Evolutionary conservation across 2,113 vertebrate species (phyloP).

Genomic region (Vulpes lagopus): DNA sequence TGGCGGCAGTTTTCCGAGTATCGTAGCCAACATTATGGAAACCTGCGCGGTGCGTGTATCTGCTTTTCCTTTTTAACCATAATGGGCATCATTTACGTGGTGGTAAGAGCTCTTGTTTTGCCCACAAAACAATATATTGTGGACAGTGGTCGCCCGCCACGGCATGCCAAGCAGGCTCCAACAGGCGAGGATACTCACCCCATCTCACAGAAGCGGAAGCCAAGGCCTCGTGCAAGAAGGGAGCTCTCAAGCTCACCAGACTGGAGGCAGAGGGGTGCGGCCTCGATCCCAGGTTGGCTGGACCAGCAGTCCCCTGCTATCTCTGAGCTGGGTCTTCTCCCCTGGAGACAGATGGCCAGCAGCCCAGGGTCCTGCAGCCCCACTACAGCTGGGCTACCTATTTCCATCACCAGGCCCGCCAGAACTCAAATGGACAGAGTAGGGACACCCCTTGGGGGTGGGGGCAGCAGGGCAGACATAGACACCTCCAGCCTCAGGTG

Average conservation of each 20-base stretch:
- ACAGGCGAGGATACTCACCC: not conserved
- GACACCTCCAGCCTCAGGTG: not conserved
- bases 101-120: not conserved
- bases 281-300: not conserved
- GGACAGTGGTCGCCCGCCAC: not conserved
- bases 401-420: not conserved
- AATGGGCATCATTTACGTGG: not conserved
- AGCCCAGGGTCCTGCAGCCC: too few species aligned
- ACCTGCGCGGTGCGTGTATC: rapidly evolving
- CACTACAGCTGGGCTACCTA: not conserved
- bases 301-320: not conserved
- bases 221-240: not conserved
- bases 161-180: not conserved
- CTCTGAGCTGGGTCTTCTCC: not conserved
- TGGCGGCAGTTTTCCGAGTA: not conserved
- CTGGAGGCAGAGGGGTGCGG: not conserved
- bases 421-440: not conserved
- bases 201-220: not conserved
- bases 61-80: not conserved
- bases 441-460: not conserved
- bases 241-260: not conserved
- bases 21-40: not conserved
- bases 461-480: not conserved
- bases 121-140: not conserved
- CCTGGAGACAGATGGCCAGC: not conserved